Percentiles rank a stretch among this genome's conserved stretches.
These are phyloP conservation scores for Rhogogaster chlorosoma DNA, from an alignment of 2,888 invertebrate species.

Conservation along the genomic window DNA sequence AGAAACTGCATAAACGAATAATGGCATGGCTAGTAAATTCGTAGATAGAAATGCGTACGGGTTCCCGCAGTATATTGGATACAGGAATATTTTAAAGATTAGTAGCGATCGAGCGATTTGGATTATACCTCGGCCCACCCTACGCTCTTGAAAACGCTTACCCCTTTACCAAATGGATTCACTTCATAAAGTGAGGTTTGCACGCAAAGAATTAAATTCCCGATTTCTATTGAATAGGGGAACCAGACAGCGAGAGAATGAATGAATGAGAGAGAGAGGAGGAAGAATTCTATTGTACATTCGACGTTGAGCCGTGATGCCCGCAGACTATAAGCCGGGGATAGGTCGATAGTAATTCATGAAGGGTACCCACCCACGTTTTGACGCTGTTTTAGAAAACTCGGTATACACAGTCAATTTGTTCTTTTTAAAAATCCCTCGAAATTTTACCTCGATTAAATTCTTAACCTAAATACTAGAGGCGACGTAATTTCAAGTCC, in stretches of 20 bases:
- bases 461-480: not conserved
- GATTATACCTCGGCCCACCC: not conserved
- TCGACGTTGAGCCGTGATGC: slow-evolving; percentile 28
- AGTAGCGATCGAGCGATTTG: not conserved
- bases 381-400: not conserved
- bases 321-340: not conserved
- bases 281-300: slow-evolving; percentile 42
- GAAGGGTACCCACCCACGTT: not conserved
- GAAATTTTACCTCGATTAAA: not conserved
- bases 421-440: not conserved
- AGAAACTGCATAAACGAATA: not conserved
- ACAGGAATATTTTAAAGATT: not conserved
- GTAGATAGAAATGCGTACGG: not conserved
- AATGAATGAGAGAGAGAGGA: not conserved
- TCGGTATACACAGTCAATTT: not conserved
- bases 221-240: slow-evolving; percentile 18
- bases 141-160: not conserved
- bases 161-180: slow-evolving; percentile 43
- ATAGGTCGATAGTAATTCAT: slow-evolving; percentile 4
- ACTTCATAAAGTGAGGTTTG: slow-evolving; percentile 37
- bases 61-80: not conserved
- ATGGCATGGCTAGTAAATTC: not conserved
- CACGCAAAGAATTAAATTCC: slow-evolving; percentile 47
- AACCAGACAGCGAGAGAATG: slow-evolving; percentile 20
- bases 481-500: not conserved